phyloP scores from a whole-genome alignment of 1,140 invertebrate species.

The Philotrypesis tridentata region DNA sequence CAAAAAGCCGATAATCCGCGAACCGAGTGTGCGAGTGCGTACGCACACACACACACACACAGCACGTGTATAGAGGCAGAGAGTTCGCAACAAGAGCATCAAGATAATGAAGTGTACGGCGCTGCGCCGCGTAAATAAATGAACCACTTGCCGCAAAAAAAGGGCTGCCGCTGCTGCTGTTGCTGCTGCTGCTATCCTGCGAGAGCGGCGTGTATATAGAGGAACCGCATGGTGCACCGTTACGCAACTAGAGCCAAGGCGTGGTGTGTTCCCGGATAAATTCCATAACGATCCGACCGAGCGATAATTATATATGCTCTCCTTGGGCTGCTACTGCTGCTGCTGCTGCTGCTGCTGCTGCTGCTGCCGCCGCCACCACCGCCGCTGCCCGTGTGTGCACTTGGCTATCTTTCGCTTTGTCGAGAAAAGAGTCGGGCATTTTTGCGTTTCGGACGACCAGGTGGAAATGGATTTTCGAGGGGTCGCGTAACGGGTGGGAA shows the following conservation, averaged over 20 bases:
- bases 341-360: no score
- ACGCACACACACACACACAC: no score
- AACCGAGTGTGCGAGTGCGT: background rate
- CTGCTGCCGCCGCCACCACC: no score
- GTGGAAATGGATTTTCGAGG: no score
- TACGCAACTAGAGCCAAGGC: slow-evolving; percentile 51
- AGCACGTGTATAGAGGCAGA: background rate
- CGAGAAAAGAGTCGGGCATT: background rate
- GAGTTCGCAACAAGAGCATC: slow-evolving; percentile 5
- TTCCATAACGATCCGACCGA: slow-evolving; percentile 56
- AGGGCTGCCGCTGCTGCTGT: background rate
- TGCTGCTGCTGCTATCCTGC: background rate
- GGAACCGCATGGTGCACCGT: slow-evolving; percentile 45
- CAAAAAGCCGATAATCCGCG: slow-evolving; percentile 7
- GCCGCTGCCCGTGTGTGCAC: background rate
- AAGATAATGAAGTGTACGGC: slow-evolving; percentile 25
- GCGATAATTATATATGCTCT: slow-evolving; percentile 52
- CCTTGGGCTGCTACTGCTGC: background rate
- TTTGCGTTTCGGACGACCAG: no score
- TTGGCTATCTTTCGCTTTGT: background rate
- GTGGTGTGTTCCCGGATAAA: slow-evolving; percentile 59
- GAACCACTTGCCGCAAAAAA: background rate
- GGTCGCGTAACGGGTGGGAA: no score
- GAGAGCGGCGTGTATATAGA: slow-evolving; percentile 20
- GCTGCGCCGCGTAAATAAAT: slow-evolving; percentile 21